Conservation (phyloP, 2,797 vertebrate genomes). For the Rhyacichthys aspro region DNA sequence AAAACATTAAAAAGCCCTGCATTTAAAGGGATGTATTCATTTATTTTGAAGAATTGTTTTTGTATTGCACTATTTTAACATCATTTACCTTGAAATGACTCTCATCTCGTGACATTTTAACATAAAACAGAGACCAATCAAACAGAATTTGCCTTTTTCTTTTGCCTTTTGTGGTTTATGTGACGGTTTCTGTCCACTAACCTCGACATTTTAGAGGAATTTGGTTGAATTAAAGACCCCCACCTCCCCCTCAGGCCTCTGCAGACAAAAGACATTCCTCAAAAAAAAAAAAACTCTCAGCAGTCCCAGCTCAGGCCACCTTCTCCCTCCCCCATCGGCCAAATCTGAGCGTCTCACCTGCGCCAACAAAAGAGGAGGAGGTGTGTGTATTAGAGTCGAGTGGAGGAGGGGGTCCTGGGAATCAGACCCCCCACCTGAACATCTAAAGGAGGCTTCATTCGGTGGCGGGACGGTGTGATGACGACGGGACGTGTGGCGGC, state of each 20-base stretch:
- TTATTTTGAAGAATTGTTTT: no score
- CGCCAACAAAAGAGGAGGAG: constrained; percentile 27
- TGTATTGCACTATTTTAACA: no score
- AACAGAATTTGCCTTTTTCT: no score
- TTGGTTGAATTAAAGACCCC: not conserved
- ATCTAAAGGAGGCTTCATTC: constrained; percentile 26
- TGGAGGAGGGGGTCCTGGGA: constrained; percentile 1
- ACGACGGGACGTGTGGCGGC: constrained; percentile 32
- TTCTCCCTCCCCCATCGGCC: constrained; percentile 18
- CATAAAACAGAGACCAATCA: no score
- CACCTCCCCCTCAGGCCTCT: not conserved
- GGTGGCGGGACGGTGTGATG: no score
- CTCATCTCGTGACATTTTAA: no score
- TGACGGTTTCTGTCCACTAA: no score
- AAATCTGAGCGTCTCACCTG: constrained; percentile 34
- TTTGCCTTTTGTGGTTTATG: no score
- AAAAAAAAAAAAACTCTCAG: not conserved
- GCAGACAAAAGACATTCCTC: constrained; percentile 63
- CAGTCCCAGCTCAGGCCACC: constrained; percentile 7
- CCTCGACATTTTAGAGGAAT: not conserved
- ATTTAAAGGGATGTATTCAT: no score
- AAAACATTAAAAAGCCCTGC: no score
- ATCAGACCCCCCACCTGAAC: constrained; percentile 53
- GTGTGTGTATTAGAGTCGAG: constrained; percentile 2
- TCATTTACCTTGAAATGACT: no score